Evolutionary conservation across 2,888 invertebrate genomes (phyloP).

Genomic region (Tachina lurida): DNA sequence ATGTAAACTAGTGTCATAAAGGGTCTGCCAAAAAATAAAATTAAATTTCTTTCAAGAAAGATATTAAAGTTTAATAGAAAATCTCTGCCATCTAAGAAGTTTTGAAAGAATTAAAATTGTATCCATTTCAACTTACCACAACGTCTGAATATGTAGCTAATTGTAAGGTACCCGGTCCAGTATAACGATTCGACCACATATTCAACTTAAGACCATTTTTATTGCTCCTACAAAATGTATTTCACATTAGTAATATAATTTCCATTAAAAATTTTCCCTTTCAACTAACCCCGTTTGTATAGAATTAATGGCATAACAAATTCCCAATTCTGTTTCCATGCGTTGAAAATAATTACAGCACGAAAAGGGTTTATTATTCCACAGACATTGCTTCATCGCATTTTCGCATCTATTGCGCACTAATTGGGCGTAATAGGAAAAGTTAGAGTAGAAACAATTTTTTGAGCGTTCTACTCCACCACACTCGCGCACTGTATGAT

Average conservation of each 20-base stretch:
- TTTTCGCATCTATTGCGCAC: constrained; percentile 86
- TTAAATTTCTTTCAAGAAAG: too few relatives aligned
- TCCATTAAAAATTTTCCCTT: neutral
- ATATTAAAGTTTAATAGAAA: too few relatives aligned
- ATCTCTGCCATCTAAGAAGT: neutral
- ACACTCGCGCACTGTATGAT: constrained; percentile 86
- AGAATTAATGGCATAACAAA: constrained; percentile 87
- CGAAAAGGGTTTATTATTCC: constrained; percentile 86
- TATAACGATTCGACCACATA: constrained; percentile 86
- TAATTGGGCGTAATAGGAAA: constrained; percentile 85
- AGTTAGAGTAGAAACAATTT: constrained; percentile 86
- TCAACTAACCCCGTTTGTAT: constrained; percentile 83
- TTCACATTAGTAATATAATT: neutral
- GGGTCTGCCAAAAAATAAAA: too few relatives aligned
- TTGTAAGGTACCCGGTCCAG: constrained; percentile 86
- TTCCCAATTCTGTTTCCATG: constrained; percentile 87
- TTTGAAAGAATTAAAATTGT: neutral
- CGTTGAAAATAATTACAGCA: constrained; percentile 87
- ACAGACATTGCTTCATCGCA: constrained; percentile 84
- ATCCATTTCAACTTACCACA: constrained; percentile 82
- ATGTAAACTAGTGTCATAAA: too few relatives aligned
- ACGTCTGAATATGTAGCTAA: constrained; percentile 84
- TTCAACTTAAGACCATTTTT: constrained; percentile 83
- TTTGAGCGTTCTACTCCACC: constrained; percentile 83
- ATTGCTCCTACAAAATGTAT: constrained; percentile 79